Evolutionary conservation across 2,113 vertebrate species (phyloP).

Genomic region (Tor tambroides): DNA sequence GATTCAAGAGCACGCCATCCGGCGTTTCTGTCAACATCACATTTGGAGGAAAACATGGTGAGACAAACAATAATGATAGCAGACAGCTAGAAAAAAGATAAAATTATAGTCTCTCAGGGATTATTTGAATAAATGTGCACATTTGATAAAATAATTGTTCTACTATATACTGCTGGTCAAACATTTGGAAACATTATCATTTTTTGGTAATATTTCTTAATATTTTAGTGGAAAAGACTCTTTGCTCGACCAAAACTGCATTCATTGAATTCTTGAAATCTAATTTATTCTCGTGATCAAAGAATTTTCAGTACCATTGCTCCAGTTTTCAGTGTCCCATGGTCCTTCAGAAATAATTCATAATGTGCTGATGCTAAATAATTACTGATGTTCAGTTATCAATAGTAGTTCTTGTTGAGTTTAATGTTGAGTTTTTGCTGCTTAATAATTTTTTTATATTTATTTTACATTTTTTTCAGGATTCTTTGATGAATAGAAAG

Average conservation of each 20-base stretch:
- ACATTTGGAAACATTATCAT: not conserved
- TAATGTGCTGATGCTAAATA: too few relatives aligned
- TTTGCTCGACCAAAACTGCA: too few relatives aligned
- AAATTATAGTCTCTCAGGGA: not conserved
- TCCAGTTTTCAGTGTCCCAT: not conserved
- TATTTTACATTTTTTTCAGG: not conserved
- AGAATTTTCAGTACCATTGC: too few relatives aligned
- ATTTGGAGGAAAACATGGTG: not conserved
- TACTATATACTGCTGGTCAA: not conserved
- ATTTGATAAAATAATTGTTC: not conserved
- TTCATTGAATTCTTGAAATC: too few relatives aligned
- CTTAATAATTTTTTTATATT: too few relatives aligned
- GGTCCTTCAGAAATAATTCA: not conserved
- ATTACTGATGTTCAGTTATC: not conserved
- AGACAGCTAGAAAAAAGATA: not conserved
- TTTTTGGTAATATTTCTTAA: not conserved
- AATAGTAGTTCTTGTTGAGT: not conserved
- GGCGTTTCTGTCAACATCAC: not conserved
- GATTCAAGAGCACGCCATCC: not conserved
- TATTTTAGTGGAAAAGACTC: not conserved
- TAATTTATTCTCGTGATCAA: not conserved
- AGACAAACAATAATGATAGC: constrained; percentile 9
- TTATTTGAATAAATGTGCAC: not conserved
- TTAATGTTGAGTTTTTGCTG: not conserved
- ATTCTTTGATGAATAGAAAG: not conserved